Evolutionary conservation across 2,797 vertebrate genomes (phyloP).

Genomic region (Tragopan temminckii): DNA sequence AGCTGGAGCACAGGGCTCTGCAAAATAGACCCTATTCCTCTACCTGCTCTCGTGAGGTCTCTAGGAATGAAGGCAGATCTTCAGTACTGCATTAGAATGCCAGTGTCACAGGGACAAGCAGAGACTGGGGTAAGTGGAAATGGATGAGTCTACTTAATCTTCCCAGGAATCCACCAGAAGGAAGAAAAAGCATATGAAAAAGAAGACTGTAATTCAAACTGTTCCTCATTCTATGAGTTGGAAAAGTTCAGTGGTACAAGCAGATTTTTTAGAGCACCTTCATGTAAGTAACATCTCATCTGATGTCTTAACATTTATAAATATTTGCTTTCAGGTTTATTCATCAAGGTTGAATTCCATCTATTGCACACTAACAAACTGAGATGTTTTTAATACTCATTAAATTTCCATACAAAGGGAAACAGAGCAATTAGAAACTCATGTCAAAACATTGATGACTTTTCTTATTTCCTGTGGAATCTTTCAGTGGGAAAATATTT

Average conservation of each 20-base stretch:
- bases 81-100: background rate
- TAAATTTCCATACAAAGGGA: background rate
- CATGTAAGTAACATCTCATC: background rate
- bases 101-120: background rate
- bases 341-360: background rate
- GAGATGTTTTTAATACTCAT: background rate
- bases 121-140: background rate
- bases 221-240: background rate
- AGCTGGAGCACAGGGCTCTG: background rate
- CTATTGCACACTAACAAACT: background rate
- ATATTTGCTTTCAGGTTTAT: background rate
- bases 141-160: background rate
- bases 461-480: conserved; percentile 27
- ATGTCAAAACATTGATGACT: background rate
- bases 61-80: background rate
- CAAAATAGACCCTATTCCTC: background rate
- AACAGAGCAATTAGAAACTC: background rate
- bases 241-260: background rate
- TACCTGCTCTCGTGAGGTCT: background rate
- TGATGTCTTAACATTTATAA: background rate
- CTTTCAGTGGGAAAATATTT: background rate
- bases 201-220: background rate
- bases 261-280: background rate
- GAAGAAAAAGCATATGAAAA: background rate
- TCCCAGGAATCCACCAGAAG: background rate